These are phyloP conservation scores for Drosophila recens DNA, from an alignment of 2,888 invertebrate genomes.

Conservation along the genomic window DNA sequence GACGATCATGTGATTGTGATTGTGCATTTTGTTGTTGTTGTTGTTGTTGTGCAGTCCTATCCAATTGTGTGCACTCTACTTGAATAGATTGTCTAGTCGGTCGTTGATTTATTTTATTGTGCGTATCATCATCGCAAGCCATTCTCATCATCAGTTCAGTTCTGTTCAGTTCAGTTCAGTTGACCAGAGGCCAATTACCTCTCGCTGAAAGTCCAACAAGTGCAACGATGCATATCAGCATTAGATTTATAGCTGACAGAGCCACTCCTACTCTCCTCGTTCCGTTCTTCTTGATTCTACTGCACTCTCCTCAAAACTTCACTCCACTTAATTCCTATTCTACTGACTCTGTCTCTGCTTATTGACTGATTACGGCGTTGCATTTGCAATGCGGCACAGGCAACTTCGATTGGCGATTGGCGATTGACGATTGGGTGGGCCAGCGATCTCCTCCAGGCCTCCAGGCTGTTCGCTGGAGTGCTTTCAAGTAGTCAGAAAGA, in stretches of 20 bases:
- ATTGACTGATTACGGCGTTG: constrained; percentile 46
- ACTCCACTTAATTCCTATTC: not conserved
- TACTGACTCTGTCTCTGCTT: constrained; percentile 4
- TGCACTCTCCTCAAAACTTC: constrained; percentile 1
- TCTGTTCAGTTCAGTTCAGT: not conserved
- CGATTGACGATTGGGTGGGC: constrained; percentile 35
- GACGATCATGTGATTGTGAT: constrained; percentile 9
- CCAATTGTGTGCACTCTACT: constrained; percentile 15
- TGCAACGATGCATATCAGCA: constrained; percentile 62
- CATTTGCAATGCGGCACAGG: constrained; percentile 29
- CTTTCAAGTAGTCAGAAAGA: not conserved
- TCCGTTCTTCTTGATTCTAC: not conserved
- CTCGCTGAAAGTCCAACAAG: constrained; percentile 58
- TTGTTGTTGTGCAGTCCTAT: constrained; percentile 6
- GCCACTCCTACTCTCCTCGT: not conserved
- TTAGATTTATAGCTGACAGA: constrained; percentile 53
- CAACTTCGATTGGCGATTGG: constrained; percentile 30
- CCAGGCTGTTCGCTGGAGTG: not conserved
- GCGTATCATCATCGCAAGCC: constrained; percentile 40
- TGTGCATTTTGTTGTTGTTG: constrained; percentile 3
- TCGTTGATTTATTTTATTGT: constrained; percentile 51
- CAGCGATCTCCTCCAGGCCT: constrained; percentile 19
- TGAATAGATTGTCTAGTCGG: constrained; percentile 24
- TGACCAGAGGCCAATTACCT: constrained; percentile 64
- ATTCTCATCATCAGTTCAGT: not conserved